Base-by-base conservation (phyloP, 2,797 vertebrate genomes). In the Crax fasciolata region DNA sequence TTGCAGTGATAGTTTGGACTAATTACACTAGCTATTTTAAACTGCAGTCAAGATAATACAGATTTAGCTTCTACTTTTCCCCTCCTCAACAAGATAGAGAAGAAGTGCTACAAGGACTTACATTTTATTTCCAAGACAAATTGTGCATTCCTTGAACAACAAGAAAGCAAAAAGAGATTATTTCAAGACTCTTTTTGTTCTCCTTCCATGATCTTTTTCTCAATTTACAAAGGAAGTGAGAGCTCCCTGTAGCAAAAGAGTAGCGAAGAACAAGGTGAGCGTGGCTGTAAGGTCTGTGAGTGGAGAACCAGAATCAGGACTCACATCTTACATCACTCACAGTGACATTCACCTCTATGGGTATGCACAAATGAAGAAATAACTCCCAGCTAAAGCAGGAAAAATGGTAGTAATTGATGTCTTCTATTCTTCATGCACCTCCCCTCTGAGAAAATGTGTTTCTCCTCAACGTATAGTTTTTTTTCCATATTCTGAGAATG, bases 161-260 rank as follows among this genome's bases (percentile, higher is more conserved):
- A 85, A 94, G 73, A 84, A 94, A 84, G 46, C 1, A 0, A 65
- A 68, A 74, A 87, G 51, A 93, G 43, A 62, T 76, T 90, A 61
- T 79, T 83, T 73, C n/a, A 90, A 78, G n/a, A 24, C 25, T 71
- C 21, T 35, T 68, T 96, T 95, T 92, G 75, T 88, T 95, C 52
- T 81, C 73, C 16, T 79, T 72, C 81, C 49, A 4, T 65, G 48
- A 52, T 92, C 38, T 80, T 92, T 89, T 94, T 84, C 59, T 87
- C 3, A 3, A 73, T 32, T 49, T 72, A 80, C 58, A 88, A 85
- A 92, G 75, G 63, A 15, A 44, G 86, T 67, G 61, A 43, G 52
- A 82, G 13, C 23, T 52, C 84, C 58, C 66, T 1, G 2, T 27
- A 76, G 66, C 67, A 55, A 4, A 7, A 84, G 44, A 63, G 20